Evolutionary conservation across 2,888 invertebrate species (phyloP).

Genomic region (Pecten maximus): DNA sequence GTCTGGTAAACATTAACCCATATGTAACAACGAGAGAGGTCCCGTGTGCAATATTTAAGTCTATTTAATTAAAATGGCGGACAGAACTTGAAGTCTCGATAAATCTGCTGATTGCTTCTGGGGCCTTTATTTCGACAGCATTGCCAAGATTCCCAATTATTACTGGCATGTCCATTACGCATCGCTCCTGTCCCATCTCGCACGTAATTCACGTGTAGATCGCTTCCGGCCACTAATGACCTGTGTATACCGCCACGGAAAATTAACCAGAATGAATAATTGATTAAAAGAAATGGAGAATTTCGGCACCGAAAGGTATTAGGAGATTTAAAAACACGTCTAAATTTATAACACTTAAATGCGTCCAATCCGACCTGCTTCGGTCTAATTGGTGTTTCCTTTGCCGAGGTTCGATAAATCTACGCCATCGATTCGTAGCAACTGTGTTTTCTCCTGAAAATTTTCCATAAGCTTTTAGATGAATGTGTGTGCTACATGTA

Average conservation of each 20-base stretch:
- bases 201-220: neutral
- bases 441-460: neutral
- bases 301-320: slow-evolving; percentile 29
- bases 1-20: neutral
- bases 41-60: neutral
- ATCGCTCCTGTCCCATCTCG: neutral
- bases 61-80: neutral
- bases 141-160: neutral
- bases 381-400: neutral
- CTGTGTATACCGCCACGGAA: neutral
- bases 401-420: neutral
- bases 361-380: slow-evolving; percentile 15
- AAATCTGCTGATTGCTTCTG: neutral
- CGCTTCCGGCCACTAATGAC: slow-evolving; percentile 20
- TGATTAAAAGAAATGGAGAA: slow-evolving; percentile 29
- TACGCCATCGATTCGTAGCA: neutral
- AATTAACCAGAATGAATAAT: slow-evolving; percentile 11
- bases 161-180: slow-evolving; percentile 9
- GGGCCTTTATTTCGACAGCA: neutral
- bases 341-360: neutral
- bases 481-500: too few relatives aligned
- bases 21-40: neutral
- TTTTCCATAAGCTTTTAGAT: neutral
- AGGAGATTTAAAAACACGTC: neutral
- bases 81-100: neutral